Evolutionary conservation across 2,888 invertebrate species (phyloP).

Genomic region (Thecophora atra): DNA sequence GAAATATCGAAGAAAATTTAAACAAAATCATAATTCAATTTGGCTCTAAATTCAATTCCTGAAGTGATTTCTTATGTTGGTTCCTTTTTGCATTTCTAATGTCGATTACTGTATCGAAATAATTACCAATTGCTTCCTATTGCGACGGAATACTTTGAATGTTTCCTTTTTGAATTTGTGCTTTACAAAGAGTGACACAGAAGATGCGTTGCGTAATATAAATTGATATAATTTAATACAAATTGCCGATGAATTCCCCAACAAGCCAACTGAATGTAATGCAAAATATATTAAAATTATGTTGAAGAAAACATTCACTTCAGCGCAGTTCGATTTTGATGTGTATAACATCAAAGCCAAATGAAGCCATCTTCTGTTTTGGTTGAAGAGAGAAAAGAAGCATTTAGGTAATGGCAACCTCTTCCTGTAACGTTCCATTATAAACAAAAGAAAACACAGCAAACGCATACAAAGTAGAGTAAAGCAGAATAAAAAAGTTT

Average conservation of each 20-base stretch:
- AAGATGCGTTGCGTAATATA: not conserved
- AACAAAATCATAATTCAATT: not conserved
- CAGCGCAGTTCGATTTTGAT: too few species aligned
- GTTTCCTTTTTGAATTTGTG: not conserved
- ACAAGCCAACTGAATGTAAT: too few species aligned
- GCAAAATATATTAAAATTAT: too few species aligned
- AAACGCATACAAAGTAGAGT: too few species aligned
- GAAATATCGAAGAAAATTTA: conserved; percentile 17
- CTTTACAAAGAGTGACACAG: not conserved
- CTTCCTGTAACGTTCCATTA: conserved; percentile 4
- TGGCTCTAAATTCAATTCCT: not conserved
- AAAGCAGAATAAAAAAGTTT: too few species aligned
- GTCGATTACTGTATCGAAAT: conserved; percentile 25
- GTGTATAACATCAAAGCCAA: not conserved
- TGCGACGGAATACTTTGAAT: not conserved
- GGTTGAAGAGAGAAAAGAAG: not conserved
- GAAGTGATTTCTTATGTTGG: conserved; percentile 1
- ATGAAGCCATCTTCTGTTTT: too few species aligned
- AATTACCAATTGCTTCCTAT: conserved; percentile 15
- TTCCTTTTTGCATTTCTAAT: not conserved
- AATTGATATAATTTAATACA: too few species aligned
- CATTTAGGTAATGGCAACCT: not conserved
- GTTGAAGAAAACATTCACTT: too few species aligned
- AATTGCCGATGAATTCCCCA: too few species aligned
- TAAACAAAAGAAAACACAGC: not conserved